Conservation (phyloP, 2,113 vertebrate genomes). For the Thermophis baileyi region DNA sequence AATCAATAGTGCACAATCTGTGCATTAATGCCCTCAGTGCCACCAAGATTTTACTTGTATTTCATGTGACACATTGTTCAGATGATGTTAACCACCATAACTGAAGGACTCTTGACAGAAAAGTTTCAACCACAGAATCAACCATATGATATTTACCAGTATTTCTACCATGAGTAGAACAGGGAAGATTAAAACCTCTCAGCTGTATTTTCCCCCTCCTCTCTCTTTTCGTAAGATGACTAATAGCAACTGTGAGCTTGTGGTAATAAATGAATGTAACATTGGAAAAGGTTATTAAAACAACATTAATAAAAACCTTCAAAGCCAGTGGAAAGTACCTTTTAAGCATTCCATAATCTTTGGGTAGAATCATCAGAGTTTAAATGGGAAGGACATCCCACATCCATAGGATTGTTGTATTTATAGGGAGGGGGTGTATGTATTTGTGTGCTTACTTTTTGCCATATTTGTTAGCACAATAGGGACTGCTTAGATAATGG, state of each 20-base stretch:
- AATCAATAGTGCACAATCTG: background rate
- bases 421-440: background rate
- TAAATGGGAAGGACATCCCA: background rate
- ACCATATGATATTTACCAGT: background rate
- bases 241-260: background rate
- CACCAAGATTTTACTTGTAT: background rate
- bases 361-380: background rate
- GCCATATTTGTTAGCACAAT: background rate
- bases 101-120: background rate
- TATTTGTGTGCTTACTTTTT: background rate
- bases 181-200: background rate
- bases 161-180: background rate
- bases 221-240: background rate
- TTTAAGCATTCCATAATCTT: background rate
- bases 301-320: background rate
- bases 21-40: background rate
- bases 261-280: background rate
- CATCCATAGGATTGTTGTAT: background rate
- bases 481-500: background rate
- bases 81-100: background rate
- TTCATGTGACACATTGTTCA: background rate
- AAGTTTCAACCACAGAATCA: background rate
- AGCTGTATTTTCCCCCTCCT: background rate
- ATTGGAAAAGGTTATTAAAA: background rate
- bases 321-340: background rate